These are phyloP conservation scores for Channa maculata DNA, from an alignment of 2,113 vertebrate species.

Conservation along the genomic window DNA sequence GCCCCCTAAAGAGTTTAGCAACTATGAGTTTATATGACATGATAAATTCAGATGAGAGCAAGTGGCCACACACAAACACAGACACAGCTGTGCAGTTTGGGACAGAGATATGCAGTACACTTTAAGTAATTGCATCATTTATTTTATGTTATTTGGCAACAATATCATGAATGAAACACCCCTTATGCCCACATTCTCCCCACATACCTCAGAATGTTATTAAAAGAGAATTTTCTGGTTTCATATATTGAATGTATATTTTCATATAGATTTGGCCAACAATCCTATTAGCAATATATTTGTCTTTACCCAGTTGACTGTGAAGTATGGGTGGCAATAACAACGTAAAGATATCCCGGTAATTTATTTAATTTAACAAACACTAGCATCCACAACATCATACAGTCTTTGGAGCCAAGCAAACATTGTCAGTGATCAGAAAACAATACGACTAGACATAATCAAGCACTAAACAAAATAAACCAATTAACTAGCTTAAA, in stretches of 20 bases:
- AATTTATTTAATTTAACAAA: too few species aligned
- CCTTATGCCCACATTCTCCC: constrained; percentile 22
- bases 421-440: too few species aligned
- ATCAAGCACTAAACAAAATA: too few species aligned
- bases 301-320: constrained; percentile 2
- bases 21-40: constrained; percentile 69
- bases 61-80: constrained; percentile 40
- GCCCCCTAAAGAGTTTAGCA: constrained; percentile 64
- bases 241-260: neutral
- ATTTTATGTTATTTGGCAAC: constrained; percentile 73
- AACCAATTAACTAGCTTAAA: too few species aligned
- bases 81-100: constrained; percentile 55
- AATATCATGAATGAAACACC: constrained; percentile 54
- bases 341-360: too few species aligned
- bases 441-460: too few species aligned
- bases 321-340: neutral
- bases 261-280: neutral
- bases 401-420: too few species aligned
- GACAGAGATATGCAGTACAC: constrained; percentile 53
- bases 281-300: neutral
- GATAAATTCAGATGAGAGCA: constrained; percentile 68
- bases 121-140: constrained; percentile 76
- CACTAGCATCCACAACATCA: too few species aligned
- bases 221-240: constrained; percentile 32
- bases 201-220: constrained; percentile 47